Base-by-base conservation (phyloP, 2,888 invertebrate genomes). In the Meiosimyza platycephala region DNA sequence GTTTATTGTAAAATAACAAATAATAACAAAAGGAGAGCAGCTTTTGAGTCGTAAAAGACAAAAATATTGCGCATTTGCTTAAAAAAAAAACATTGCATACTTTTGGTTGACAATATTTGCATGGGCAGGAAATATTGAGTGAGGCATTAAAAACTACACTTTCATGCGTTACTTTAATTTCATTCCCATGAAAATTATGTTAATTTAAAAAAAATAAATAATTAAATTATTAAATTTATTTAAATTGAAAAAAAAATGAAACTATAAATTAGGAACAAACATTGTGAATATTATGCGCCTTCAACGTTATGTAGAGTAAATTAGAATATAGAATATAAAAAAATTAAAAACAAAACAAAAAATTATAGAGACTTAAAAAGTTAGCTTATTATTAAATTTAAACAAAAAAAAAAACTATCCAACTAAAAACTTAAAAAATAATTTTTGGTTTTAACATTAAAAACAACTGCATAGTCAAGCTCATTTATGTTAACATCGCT, bases 211-310 rank as follows among this genome's bases (percentile, higher is more conserved):
- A 72, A 50, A 54, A 62, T 55, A 57, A 12, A 40, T 9, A 13
- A 16, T 7, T 16, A 16, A 54, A 11, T 16, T 16, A 54, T n/a
- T 54, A 54, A 12, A 22, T 16, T 15, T 18, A 18, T 50, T 71
- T 52, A 13, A 62, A 18, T 12, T 40, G 50, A 33, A 70, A n/a
- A 13, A 51, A 33, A 57, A 48, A 57, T 15, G 12, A 62, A 69
- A 72, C 40, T 57, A 22, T 47, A 67, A 47, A 71, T 72, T 75
- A 76, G 73, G 62, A 76, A 78, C 74, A 75, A 73, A 74, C 76
- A 83, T 82, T 84, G 85, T 85, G 84, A 84, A 83, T 83, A 85
- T 82, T 83, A 85, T 82, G 86, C 84, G 85, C 85, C 85, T 85
- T 85, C 83, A 83, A 82, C 81, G 81, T 83, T 79, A 78, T 79